phyloP scores from a whole-genome alignment of 2,888 invertebrate species.

The Tipula confusa region DNA sequence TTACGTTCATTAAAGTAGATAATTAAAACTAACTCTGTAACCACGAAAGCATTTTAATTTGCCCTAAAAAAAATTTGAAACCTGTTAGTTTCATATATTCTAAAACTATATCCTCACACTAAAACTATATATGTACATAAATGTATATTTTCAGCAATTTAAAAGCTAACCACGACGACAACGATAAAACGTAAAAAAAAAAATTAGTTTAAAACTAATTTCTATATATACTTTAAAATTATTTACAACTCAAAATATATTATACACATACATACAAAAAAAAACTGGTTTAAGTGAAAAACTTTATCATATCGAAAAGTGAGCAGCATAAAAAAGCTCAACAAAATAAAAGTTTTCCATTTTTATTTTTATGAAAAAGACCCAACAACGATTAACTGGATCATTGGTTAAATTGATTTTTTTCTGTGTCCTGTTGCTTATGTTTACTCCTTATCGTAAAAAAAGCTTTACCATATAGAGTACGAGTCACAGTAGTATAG shows the following conservation, averaged over 20 bases:
- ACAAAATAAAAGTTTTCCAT: background rate
- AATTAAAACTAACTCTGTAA: too few species aligned
- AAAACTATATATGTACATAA: too few species aligned
- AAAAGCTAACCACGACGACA: background rate
- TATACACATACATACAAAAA: background rate
- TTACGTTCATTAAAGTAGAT: too few species aligned
- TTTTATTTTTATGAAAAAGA: constrained; percentile 3
- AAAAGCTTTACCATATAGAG: background rate
- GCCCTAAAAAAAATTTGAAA: too few species aligned
- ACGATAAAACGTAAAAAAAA: background rate
- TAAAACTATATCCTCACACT: too few species aligned
- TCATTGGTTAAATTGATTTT: constrained; percentile 20
- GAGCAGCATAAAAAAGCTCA: background rate
- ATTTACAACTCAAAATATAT: background rate
- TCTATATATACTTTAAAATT: background rate
- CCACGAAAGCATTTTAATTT: too few species aligned
- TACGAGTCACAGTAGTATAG: background rate
- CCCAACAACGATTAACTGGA: constrained; percentile 25
- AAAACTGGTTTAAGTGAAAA: background rate
- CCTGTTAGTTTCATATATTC: too few species aligned
- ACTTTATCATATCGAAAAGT: constrained; percentile 20
- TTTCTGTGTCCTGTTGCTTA: background rate
- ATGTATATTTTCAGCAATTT: too few species aligned
- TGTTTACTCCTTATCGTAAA: background rate
- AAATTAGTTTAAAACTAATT: background rate